Evolutionary conservation across 2,113 vertebrate species (phyloP).

Genomic region (Mirza zaza): DNA sequence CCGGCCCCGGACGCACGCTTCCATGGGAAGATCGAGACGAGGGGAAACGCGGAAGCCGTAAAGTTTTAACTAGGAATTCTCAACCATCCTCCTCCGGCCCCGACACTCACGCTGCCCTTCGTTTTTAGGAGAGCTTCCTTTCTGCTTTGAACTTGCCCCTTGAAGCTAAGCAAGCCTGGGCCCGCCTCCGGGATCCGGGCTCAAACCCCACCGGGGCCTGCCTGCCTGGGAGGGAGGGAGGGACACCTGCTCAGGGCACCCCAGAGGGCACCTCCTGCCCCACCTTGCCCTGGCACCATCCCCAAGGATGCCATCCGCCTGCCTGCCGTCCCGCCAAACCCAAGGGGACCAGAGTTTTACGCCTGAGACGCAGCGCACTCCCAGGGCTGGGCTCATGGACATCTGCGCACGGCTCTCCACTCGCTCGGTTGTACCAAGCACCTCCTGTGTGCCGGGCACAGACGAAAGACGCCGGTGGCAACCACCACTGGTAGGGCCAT

Average conservation of each 20-base stretch:
- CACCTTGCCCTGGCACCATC: not conserved
- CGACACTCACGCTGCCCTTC: constrained; percentile 42
- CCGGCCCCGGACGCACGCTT: constrained; percentile 22
- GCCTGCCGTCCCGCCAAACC: not conserved
- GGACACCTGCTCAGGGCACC: not conserved
- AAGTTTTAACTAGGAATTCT: constrained; percentile 79
- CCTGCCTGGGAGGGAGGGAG: not conserved
- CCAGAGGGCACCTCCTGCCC: not conserved
- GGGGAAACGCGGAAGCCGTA: constrained; percentile 68
- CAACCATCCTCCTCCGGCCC: constrained; percentile 67
- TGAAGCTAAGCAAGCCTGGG: constrained; percentile 13
- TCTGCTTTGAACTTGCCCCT: constrained; percentile 64
- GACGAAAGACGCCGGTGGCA: not conserved
- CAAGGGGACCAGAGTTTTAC: not conserved
- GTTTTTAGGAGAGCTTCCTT: constrained; percentile 65
- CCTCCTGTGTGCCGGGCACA: not conserved
- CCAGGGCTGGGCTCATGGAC: not conserved
- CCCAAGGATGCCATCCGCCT: not conserved
- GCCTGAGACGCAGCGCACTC: not conserved
- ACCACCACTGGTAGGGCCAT: not conserved
- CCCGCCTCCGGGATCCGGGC: not conserved
- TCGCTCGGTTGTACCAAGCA: not conserved
- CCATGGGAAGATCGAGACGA: constrained; percentile 65
- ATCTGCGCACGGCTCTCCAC: rapidly evolving
- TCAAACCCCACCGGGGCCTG: not conserved